A percentile compares a stretch with the other conserved stretches of the same genome.
Conservation (phyloP, 2,888 invertebrate species). For the Bimastos eiseni region DNA sequence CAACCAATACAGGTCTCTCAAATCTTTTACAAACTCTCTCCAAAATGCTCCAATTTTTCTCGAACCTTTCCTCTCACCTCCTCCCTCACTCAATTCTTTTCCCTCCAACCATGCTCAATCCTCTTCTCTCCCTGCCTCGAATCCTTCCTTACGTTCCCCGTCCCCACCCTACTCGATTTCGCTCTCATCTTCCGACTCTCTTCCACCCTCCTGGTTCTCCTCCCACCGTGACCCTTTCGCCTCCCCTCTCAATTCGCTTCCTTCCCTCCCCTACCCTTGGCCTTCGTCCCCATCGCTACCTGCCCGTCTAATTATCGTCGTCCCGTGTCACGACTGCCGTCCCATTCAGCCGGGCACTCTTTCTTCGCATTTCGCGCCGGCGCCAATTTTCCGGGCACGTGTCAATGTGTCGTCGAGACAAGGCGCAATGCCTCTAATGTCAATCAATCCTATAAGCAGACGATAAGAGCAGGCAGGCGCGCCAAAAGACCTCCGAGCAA, state of each 20-base stretch:
- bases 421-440: neutral
- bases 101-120: neutral
- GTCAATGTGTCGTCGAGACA: conserved; percentile 13
- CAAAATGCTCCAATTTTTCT: neutral
- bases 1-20: no score
- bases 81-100: neutral
- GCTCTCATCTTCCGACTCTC: neutral
- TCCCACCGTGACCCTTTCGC: neutral
- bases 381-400: conserved; percentile 6
- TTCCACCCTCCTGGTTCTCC: neutral
- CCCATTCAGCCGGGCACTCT: neutral
- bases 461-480: neutral
- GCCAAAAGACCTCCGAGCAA: neutral
- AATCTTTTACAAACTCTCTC: neutral
- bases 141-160: no score
- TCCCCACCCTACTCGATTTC: no score
- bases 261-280: neutral
- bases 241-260: neutral
- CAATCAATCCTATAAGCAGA: neutral
- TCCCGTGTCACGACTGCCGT: neutral
- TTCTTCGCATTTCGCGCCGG: conserved; percentile 6
- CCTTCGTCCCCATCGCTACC: neutral
- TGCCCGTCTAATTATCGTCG: neutral
- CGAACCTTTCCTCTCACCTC: neutral
- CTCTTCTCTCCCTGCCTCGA: neutral